Conservation (phyloP, 2,888 invertebrate genomes). For the Cephus nigrinus region DNA sequence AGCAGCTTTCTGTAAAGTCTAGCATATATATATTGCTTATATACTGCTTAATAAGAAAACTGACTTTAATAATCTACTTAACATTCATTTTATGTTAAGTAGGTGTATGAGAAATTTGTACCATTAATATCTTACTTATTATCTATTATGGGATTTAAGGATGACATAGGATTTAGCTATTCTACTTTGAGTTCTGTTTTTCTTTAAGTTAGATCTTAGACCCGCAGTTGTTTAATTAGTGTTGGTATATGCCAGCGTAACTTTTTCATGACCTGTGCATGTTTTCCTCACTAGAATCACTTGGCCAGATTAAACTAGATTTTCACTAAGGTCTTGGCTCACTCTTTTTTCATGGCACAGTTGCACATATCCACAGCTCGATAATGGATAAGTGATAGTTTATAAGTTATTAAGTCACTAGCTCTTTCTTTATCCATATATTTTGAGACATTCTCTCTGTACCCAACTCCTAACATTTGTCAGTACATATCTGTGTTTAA, state of each 20-base stretch:
- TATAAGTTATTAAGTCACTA: slow-evolving; percentile 17
- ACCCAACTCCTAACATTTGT: not conserved
- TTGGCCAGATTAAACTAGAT: slow-evolving; percentile 15
- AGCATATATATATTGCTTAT: not conserved
- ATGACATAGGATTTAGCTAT: not conserved
- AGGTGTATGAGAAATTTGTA: too few relatives aligned
- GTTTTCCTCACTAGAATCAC: slow-evolving; percentile 17
- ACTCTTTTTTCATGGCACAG: slow-evolving; percentile 17
- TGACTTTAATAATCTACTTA: not conserved
- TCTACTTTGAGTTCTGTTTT: not conserved
- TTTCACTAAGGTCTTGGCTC: slow-evolving; percentile 9
- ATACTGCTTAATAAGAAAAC: not conserved
- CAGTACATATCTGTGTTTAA: not conserved
- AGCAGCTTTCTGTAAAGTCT: not conserved
- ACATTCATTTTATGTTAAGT: not conserved
- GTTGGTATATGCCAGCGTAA: not conserved
- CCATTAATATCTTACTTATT: not conserved
- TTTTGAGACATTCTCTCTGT: not conserved
- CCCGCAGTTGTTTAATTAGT: not conserved
- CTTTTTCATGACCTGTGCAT: slow-evolving; percentile 19
- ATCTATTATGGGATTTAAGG: not conserved
- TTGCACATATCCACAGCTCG: slow-evolving; percentile 19
- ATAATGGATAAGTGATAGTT: not conserved
- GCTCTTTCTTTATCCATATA: slow-evolving; percentile 13
- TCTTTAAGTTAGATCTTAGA: not conserved